These are phyloP conservation scores for Salmo trutta DNA, from an alignment of 2,797 vertebrate genomes.

Conservation along the genomic window DNA sequence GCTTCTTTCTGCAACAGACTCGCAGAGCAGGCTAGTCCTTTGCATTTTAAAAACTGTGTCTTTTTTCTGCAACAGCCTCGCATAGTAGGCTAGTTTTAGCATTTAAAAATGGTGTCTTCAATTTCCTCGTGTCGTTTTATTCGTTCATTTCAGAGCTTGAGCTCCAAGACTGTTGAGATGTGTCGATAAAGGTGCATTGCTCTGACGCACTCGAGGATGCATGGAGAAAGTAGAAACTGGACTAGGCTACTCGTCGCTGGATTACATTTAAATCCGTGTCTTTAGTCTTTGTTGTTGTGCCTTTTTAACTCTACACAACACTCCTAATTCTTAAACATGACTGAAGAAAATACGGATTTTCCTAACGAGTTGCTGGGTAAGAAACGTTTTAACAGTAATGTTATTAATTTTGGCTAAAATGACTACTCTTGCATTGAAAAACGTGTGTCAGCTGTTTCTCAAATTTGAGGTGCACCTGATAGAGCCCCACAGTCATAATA, in stretches of 20 bases:
- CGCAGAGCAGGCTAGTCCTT: neutral
- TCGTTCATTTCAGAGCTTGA: neutral
- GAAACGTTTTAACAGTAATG: slow-evolving; percentile 25
- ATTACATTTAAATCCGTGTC: neutral
- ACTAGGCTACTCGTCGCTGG: slow-evolving; percentile 19
- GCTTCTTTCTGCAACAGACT: neutral
- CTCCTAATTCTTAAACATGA: slow-evolving; percentile 66
- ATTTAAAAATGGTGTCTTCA: neutral
- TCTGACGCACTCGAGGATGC: neutral
- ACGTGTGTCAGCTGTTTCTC: no score
- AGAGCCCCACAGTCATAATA: no score
- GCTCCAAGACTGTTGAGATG: neutral
- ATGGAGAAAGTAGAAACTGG: slow-evolving; percentile 27
- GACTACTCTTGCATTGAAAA: neutral
- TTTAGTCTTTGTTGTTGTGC: neutral
- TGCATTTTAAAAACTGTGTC: neutral
- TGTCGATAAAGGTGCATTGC: neutral
- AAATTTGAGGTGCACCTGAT: neutral
- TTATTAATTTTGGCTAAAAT: neutral
- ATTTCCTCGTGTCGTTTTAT: neutral
- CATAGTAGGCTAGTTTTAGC: neutral
- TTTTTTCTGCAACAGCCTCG: neutral
- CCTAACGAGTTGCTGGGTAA: slow-evolving; percentile 82
- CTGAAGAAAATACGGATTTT: slow-evolving; percentile 77
- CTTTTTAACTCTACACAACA: slow-evolving; percentile 12